Evolutionary conservation across 2,113 vertebrate species (phyloP), one percentile per base, ranked within the genome.

Genomic region (Orycteropus afer): DNA sequence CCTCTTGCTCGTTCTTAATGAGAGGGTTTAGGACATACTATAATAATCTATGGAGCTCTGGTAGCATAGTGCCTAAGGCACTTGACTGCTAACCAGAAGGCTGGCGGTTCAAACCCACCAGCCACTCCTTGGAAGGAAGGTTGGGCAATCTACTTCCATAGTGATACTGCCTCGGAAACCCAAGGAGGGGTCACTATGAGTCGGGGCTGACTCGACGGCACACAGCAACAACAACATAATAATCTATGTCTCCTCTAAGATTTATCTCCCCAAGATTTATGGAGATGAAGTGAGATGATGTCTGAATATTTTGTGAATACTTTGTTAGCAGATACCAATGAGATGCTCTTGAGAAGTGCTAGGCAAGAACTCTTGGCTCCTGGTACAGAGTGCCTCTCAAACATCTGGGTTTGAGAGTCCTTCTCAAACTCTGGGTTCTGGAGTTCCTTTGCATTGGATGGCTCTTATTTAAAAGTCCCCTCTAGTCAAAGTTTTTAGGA

Each of bases 41-140:
- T 49, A n/a, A 3, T 65, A 32, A 25, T 3, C 0, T n/a, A 1
- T 32, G 27, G n/a, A n/a, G n/a, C n/a, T n/a, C n/a, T n/a, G n/a
- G n/a, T n/a, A n/a, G n/a, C n/a, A n/a, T n/a, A n/a, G n/a, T n/a
- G n/a, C n/a, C n/a, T n/a, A n/a, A n/a, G n/a, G n/a, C n/a, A n/a
- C n/a, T n/a, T n/a, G n/a, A n/a, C n/a, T n/a, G n/a, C n/a, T n/a
- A n/a, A n/a, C n/a, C n/a, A n/a, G n/a, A n/a, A n/a, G n/a, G n/a
- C n/a, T n/a, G n/a, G n/a, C n/a, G n/a, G n/a, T n/a, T n/a, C n/a
- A n/a, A n/a, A n/a, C n/a, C n/a, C n/a, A n/a, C n/a, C n/a, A n/a
- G n/a, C n/a, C n/a, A n/a, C n/a, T n/a, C n/a, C n/a, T n/a, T n/a
- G n/a, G n/a, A n/a, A n/a, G n/a, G n/a, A n/a, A n/a, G n/a, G n/a